Conservation (phyloP, 2,797 vertebrate species). For the Malacoctenus gilli region DNA sequence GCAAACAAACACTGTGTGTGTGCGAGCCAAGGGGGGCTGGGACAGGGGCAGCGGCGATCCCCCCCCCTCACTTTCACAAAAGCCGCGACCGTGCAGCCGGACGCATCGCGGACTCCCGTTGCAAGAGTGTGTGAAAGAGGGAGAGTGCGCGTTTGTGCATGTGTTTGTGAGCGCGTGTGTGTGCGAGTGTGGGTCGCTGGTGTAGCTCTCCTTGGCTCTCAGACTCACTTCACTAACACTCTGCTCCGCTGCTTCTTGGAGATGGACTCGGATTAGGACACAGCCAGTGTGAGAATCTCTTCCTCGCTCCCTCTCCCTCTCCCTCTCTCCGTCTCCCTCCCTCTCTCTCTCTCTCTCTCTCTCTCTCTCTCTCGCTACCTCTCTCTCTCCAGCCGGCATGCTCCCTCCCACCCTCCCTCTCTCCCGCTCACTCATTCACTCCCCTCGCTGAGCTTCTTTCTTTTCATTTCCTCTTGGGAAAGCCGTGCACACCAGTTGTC, state of each 20-base stretch:
- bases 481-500: constrained; percentile 81
- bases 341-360: constrained; percentile 48
- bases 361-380: constrained; percentile 24
- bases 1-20: constrained; percentile 74
- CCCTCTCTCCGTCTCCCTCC: constrained; percentile 35
- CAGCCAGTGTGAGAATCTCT: constrained; percentile 79
- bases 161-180: constrained; percentile 39
- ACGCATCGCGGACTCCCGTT: constrained; percentile 67
- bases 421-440: constrained; percentile 78
- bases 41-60: constrained; percentile 66
- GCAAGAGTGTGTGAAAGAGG: constrained; percentile 39
- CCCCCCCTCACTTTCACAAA: constrained; percentile 74
- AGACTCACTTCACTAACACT: constrained; percentile 78
- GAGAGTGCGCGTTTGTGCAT: constrained; percentile 17
- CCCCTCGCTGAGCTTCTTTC: constrained; percentile 79
- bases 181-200: constrained; percentile 52
- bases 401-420: constrained; percentile 70
- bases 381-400: constrained; percentile 63
- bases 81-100: constrained; percentile 63
- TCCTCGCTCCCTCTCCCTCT: constrained; percentile 52
- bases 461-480: constrained; percentile 86
- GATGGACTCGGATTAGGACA: constrained; percentile 80
- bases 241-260: constrained; percentile 77
- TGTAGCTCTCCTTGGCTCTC: constrained; percentile 70
- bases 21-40: constrained; percentile 60